Base-by-base conservation (phyloP, 1,140 invertebrate species). In the Helicoverpa armigera region DNA sequence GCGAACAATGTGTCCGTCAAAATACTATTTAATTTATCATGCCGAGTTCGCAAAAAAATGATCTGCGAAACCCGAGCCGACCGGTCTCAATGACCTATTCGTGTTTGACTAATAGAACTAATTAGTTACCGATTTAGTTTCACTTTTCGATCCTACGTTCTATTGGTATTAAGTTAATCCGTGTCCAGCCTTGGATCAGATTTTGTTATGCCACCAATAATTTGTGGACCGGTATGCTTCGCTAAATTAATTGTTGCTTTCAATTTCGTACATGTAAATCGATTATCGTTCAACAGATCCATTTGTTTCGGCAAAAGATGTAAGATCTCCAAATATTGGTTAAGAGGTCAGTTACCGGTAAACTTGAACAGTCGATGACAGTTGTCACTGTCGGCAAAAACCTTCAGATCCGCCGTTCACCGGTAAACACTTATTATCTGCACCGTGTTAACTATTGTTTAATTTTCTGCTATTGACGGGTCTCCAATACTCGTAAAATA, bases 301-400 rank as follows among this genome's bases (percentile, higher is more conserved):
- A 86, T 90, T 89, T 88, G 83, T 88, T 83, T 85, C 79, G 80
- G 83, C 78, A 82, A 82, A 87, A 86, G 79, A 89, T 87, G 88
- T 87, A 89, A 88, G 89, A 85, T 88, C 87, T 87, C 84, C 86
- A 90, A 90, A 92, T 92, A 92, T 92, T 91, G 91, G 90, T 90
- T 90, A 92, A 88, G 87, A 89, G 92, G 90, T 92, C 90, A 87
- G 80, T 79, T 91, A 93, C 87, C 91, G 90, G 91, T 92, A 92
- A 93, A 92, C 79, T 73, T 63, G 65, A 77, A 84, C 83, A 77
- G 48, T n/a, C 82, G 85, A 74, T 81, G 87, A 89, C 87, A 90
- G 82, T 88, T 83, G 83, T 85, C 87, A 85, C 80, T 80, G 63
- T 56, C 80, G 67, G 50, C 50, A 70, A 54, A 70, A 61, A 7